A percentile compares a stretch with the other conserved stretches of the same genome.
Evolutionary conservation across 2,797 vertebrate genomes (phyloP).

Genomic region (Chloroceryle amazona): DNA sequence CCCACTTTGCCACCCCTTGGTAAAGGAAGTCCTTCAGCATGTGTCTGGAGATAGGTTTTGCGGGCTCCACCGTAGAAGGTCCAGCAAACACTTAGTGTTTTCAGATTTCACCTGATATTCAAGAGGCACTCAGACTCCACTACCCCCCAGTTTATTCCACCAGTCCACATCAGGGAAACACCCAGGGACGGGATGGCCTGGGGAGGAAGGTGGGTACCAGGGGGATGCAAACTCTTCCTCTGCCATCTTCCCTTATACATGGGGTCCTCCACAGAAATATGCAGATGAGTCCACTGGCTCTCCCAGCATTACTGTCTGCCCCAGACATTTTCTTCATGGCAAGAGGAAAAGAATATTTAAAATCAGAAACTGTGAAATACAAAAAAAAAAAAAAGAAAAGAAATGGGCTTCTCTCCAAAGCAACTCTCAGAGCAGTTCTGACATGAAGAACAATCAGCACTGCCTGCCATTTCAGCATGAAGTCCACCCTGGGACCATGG

Average conservation of each 20-base stretch:
- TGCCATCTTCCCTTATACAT: not conserved
- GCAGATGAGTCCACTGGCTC: not conserved
- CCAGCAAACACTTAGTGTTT: not conserved
- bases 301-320: not conserved
- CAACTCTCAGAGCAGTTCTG: fast-evolving
- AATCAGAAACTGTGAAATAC: not conserved
- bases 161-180: fast-evolving
- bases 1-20: not conserved
- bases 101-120: not conserved
- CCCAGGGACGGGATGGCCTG: not conserved
- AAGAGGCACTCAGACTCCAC: not conserved
- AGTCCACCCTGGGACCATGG: fast-evolving
- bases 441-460: not conserved
- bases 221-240: not conserved
- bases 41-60: not conserved
- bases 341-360: not conserved
- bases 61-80: not conserved
- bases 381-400: not conserved
- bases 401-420: fast-evolving
- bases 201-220: not conserved
- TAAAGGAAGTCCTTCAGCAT: not conserved
- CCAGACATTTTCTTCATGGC: too few species aligned
- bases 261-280: not conserved
- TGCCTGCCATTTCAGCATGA: not conserved
- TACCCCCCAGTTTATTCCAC: not conserved